Conservation (phyloP, 2,888 invertebrate genomes). For the Patella ulyssiponensis region DNA sequence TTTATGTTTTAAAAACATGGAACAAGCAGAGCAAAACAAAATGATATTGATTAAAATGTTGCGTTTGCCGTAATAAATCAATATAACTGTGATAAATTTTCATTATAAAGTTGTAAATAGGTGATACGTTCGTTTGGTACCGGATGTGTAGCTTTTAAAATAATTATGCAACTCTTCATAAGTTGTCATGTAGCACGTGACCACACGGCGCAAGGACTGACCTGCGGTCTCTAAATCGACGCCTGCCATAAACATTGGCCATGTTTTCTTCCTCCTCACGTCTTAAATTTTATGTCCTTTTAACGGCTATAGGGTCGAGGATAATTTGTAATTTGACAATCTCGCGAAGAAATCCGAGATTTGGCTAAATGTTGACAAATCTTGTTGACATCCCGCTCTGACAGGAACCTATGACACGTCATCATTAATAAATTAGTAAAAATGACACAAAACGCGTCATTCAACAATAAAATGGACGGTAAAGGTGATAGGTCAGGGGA, state of each 20-base stretch:
- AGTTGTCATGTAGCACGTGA: no score
- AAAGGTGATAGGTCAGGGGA: constrained; percentile 2
- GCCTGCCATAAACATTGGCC: neutral
- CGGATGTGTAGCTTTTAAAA: no score
- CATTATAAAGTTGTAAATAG: no score
- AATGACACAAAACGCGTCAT: constrained; percentile 17
- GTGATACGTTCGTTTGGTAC: no score
- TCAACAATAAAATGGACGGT: constrained; percentile 9
- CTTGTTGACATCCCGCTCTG: neutral
- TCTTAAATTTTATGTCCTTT: neutral
- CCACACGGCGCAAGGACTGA: no score
- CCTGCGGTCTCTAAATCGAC: no score
- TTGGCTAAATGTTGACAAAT: neutral
- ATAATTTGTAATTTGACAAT: neutral
- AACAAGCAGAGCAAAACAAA: no score
- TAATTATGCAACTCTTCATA: no score
- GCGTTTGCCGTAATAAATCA: no score
- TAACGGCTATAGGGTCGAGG: neutral
- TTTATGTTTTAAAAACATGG: no score
- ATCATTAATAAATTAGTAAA: constrained; percentile 25
- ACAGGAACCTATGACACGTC: constrained; percentile 14
- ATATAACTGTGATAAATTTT: no score
- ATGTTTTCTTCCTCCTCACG: neutral
- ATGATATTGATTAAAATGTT: no score
- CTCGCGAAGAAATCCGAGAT: neutral